Base-by-base conservation (phyloP, 2,113 vertebrate genomes). In the Channa maculata region DNA sequence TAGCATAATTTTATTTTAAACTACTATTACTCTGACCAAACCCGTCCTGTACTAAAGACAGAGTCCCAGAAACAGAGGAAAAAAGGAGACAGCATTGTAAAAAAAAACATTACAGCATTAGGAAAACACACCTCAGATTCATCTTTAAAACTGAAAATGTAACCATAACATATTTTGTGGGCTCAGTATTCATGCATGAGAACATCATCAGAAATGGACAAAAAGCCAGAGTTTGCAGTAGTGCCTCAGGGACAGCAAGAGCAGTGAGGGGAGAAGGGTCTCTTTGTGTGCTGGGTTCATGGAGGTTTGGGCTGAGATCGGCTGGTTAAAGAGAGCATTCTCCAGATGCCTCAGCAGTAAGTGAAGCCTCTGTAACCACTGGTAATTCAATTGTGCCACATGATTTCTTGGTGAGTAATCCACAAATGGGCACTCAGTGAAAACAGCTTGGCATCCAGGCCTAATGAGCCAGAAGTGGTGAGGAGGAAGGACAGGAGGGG, bases 371-470 rank as follows among this genome's bases (percentile, higher is more conserved):
- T 85, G 82, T 86, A 74, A 80, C 84, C 65, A 44, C 77, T 78
- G 70, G 79, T 88, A 93, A 89, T 88, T 91, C 87, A 85, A 90
- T 92, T 92, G 87, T 91, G 71, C 70, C 85, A 79, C 89, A 85
- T 89, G 91, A 88, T 84, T 84, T 88, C 86, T 87, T 62, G 75
- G 88, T 86, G 86, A 92, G 89, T 88, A 92, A 92, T 85, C 88
- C 83, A 75, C 78, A 77, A 86, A 91, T 79, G 80, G 84, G 75
- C 58, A 78, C 80, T 89, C 86, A 76, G 83, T 57, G 79, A 82
- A 87, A 85, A 84, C 80, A 86, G 66, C 83, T 82, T 62, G 81
- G 89, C 86, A 84, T 82, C 79, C 75, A 55, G 75, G 58, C 14
- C 57, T 77, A 64, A 89, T 85, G 80, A 90, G 75, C 43, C 72